Evolutionary conservation across 2,888 invertebrate species (phyloP).

Genomic region (Rambutsinella grinnellia): DNA sequence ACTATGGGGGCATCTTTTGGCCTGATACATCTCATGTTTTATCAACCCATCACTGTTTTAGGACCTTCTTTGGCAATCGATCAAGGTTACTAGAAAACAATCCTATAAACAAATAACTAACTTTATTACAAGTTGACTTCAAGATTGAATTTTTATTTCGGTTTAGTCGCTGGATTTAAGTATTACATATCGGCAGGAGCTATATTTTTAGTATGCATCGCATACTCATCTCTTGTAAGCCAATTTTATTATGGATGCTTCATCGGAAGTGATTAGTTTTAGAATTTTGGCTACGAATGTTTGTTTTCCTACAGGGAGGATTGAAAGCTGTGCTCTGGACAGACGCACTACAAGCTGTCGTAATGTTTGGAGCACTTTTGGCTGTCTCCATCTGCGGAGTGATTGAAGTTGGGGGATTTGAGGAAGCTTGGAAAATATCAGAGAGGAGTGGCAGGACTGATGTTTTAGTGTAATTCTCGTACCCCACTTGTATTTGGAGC

Average conservation of each 20-base stretch:
- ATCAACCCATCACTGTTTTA: constrained; percentile 54
- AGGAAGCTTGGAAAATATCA: constrained; percentile 43
- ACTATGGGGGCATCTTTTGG: constrained; percentile 47
- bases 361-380: constrained; percentile 51
- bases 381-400: constrained; percentile 49
- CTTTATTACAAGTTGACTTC: not conserved
- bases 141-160: not conserved
- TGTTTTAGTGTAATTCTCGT: constrained; percentile 31
- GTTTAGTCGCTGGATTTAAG: constrained; percentile 58
- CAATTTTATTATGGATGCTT: not conserved
- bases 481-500: too few relatives aligned
- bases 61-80: constrained; percentile 57
- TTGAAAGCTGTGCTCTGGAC: constrained; percentile 55
- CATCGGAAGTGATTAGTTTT: too few relatives aligned
- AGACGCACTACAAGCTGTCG: constrained; percentile 58
- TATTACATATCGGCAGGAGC: constrained; percentile 53
- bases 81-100: constrained; percentile 35
- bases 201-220: constrained; percentile 60
- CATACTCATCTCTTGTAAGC: constrained; percentile 54
- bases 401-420: constrained; percentile 58
- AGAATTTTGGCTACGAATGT: not conserved
- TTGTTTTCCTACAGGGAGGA: constrained; percentile 53
- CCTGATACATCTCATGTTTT: constrained; percentile 54
- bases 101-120: not conserved
- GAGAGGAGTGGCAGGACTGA: constrained; percentile 38